Conservation (phyloP, 2,113 vertebrate species). For the Cathartes aura region DNA sequence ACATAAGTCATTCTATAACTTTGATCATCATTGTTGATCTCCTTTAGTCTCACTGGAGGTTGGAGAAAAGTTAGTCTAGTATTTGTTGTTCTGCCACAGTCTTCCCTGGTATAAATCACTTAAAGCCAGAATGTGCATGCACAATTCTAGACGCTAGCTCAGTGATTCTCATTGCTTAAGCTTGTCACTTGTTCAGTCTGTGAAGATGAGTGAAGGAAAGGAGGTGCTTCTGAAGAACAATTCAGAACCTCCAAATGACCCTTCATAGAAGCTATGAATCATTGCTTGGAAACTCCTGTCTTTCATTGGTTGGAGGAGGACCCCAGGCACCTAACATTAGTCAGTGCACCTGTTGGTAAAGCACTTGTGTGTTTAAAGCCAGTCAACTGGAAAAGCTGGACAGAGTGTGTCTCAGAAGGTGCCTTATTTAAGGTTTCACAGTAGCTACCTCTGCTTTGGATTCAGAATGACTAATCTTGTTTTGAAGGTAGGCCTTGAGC, state of each 20-base stretch:
- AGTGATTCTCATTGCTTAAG: not conserved
- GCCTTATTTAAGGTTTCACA: not conserved
- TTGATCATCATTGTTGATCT: not conserved
- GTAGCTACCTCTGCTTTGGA: not conserved
- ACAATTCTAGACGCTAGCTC: not conserved
- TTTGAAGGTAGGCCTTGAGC: not conserved
- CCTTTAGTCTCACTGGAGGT: not conserved
- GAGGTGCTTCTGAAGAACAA: not conserved
- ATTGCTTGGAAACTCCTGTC: not conserved
- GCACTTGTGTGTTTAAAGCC: not conserved
- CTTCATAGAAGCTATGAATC: not conserved
- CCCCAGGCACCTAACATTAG: not conserved
- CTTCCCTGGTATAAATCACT: not conserved
- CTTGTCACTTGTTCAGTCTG: not conserved
- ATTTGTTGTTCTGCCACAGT: not conserved
- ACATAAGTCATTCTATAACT: not conserved
- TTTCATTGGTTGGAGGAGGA: not conserved
- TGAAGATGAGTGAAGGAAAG: not conserved
- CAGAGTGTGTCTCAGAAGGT: not conserved
- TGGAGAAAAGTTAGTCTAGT: not conserved
- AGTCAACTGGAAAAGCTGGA: not conserved
- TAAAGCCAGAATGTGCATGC: not conserved
- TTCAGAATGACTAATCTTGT: not conserved
- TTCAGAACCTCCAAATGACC: not conserved
- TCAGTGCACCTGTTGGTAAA: not conserved